Evolutionary conservation across 2,888 invertebrate species (phyloP).

Genomic region (Salpingus planirostris): DNA sequence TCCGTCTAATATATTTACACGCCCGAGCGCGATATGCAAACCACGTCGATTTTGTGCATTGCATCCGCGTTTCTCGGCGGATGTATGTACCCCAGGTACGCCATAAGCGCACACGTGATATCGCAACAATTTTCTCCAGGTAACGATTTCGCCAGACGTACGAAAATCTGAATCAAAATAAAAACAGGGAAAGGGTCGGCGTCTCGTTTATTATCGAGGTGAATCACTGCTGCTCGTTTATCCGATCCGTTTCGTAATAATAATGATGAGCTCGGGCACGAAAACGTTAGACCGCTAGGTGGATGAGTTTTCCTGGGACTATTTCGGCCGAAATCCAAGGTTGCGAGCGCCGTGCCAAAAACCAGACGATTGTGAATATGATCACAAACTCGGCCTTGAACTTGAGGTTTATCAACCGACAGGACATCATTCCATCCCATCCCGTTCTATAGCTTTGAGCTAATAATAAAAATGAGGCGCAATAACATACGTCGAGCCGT

Average conservation of each 20-base stretch:
- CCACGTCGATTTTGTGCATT: conserved; percentile 16
- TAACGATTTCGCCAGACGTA: no score
- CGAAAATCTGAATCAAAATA: no score
- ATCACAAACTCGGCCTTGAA: conserved; percentile 34
- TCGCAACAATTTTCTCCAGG: no score
- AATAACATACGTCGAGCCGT: no score
- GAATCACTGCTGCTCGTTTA: no score
- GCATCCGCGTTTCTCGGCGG: conserved; percentile 18
- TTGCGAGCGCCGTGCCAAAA: conserved; percentile 10
- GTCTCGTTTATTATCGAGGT: neutral
- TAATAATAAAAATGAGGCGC: conserved; percentile 28
- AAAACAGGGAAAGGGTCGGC: neutral
- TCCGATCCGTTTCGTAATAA: conserved; percentile 3
- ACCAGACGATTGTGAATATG: conserved; percentile 10
- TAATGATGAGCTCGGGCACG: no score
- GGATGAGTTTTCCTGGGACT: conserved; percentile 3
- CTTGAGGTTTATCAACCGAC: conserved; percentile 39
- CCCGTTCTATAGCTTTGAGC: no score
- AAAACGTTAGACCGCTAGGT: conserved; percentile 1
- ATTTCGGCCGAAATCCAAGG: conserved; percentile 13
- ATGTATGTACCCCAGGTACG: conserved; percentile 13
- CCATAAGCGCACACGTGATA: no score
- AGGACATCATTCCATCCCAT: conserved; percentile 26
- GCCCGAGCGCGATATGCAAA: no score
- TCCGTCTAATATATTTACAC: no score